Evolutionary conservation across 2,113 vertebrate species (phyloP).

Genomic region (Eudyptes chrysolophus): DNA sequence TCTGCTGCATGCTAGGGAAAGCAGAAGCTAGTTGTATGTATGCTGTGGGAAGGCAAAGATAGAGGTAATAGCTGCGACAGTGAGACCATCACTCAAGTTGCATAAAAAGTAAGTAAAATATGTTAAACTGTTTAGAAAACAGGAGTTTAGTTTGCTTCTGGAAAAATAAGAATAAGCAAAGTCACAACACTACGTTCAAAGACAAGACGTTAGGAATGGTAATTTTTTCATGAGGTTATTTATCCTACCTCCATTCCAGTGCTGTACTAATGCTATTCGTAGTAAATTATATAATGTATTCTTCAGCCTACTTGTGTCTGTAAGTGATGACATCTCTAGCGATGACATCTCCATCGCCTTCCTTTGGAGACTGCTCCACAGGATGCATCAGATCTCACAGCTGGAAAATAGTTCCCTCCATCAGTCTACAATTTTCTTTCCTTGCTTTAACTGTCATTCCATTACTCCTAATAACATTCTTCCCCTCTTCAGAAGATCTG

Average conservation of each 20-base stretch:
- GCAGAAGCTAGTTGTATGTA: neutral
- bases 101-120: neutral
- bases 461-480: neutral
- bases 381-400: neutral
- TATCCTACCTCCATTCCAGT: neutral
- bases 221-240: neutral
- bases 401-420: neutral
- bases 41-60: neutral
- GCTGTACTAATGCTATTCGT: neutral
- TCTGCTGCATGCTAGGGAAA: neutral
- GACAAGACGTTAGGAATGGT: neutral
- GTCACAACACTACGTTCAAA: neutral
- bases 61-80: neutral
- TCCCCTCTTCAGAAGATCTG: neutral
- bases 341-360: neutral
- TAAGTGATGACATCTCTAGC: neutral
- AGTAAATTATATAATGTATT: neutral
- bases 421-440: slow-evolving; percentile 7
- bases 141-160: neutral
- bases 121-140: neutral
- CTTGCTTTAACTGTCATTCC: neutral
- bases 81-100: neutral
- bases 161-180: neutral
- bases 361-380: neutral
- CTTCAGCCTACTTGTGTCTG: neutral